These are phyloP conservation scores for Gibbula magus DNA, from an alignment of 2,888 invertebrate genomes.

Conservation along the genomic window DNA sequence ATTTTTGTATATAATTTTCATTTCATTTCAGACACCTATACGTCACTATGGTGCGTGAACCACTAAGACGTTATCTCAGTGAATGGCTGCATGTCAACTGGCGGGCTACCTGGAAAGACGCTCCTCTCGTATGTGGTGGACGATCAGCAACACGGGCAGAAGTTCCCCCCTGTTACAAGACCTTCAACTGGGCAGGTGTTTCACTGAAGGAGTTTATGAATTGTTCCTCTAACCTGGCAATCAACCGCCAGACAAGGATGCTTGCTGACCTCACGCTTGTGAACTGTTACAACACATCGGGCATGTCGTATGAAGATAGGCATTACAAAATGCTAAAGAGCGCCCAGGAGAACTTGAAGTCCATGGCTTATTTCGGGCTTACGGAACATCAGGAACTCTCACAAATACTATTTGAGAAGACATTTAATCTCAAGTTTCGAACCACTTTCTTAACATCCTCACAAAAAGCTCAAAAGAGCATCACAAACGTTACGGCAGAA, in stretches of 20 bases:
- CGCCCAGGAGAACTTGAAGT: neutral
- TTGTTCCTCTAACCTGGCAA: neutral
- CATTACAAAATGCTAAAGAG: neutral
- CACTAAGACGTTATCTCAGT: neutral
- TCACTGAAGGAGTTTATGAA: neutral
- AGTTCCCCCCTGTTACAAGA: neutral
- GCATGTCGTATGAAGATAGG: neutral
- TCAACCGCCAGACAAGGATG: neutral
- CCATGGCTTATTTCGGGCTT: neutral
- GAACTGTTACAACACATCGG: neutral
- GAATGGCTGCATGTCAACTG: neutral
- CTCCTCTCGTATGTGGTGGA: neutral
- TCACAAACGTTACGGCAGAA: neutral
- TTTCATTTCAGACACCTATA: neutral
- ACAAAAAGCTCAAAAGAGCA: neutral
- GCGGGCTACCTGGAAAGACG: neutral
- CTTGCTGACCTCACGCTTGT: neutral
- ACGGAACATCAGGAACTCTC: neutral
- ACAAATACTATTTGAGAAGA: neutral
- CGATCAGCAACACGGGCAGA: neutral
- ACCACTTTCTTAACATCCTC: neutral
- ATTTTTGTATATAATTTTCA: too few relatives aligned
- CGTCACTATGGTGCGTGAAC: neutral
- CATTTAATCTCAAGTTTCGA: neutral
- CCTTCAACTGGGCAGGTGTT: neutral